These are phyloP conservation scores for Ornithoptera alexandrae DNA, from an alignment of 2,888 invertebrate genomes.

Conservation along the genomic window DNA sequence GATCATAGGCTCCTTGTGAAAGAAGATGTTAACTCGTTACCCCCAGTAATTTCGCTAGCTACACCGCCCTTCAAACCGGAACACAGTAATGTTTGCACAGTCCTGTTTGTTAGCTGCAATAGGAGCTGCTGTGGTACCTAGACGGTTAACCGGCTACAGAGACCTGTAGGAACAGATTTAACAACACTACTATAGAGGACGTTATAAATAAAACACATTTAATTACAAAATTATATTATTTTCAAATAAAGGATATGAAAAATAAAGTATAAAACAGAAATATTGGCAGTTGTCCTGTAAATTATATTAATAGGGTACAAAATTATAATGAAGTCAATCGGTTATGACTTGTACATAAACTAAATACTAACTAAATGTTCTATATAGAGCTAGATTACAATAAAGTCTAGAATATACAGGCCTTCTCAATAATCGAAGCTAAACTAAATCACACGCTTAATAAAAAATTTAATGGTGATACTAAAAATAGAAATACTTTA, in stretches of 20 bases:
- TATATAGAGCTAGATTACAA: slow-evolving; percentile 47
- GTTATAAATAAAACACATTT: slow-evolving; percentile 40
- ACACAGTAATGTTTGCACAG: too few species aligned
- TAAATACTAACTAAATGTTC: slow-evolving; percentile 40
- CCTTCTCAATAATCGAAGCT: slow-evolving; percentile 52
- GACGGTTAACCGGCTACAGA: too few species aligned
- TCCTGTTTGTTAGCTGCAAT: too few species aligned
- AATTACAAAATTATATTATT: slow-evolving; percentile 67
- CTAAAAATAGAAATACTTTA: slow-evolving; percentile 12
- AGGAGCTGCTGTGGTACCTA: too few species aligned
- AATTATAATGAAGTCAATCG: slow-evolving; percentile 49
- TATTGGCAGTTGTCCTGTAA: slow-evolving; percentile 64
- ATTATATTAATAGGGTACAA: slow-evolving; percentile 47
- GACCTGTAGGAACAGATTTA: too few species aligned
- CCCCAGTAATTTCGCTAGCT: too few species aligned
- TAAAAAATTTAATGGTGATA: slow-evolving; percentile 35
- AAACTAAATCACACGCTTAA: slow-evolving; percentile 53
- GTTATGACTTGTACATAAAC: slow-evolving; percentile 48
- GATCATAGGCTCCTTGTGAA: too few species aligned
- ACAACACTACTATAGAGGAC: too few species aligned
- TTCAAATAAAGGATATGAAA: slow-evolving; percentile 61
- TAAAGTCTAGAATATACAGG: slow-evolving; percentile 64
- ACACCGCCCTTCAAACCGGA: too few species aligned
- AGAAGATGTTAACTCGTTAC: too few species aligned
- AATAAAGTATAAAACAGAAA: slow-evolving; percentile 55